A percentile compares a stretch with the other conserved stretches of the same genome.
Evolutionary conservation across 2,888 invertebrate genomes (phyloP).

Genomic region (Heterodera filipjevi): DNA sequence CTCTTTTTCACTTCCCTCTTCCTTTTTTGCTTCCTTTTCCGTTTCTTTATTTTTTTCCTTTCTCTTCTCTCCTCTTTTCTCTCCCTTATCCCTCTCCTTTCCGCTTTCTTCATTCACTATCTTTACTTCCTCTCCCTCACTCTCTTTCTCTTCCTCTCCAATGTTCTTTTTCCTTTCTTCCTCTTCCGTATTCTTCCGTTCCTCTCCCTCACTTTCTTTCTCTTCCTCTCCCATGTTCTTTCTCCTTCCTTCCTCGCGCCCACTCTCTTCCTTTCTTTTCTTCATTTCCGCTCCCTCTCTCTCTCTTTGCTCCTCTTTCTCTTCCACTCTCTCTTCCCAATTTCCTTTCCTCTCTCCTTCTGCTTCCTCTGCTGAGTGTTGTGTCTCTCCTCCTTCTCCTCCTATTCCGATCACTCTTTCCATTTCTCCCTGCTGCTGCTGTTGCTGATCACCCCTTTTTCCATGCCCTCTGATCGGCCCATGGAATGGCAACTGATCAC

Average conservation of each 20-base stretch:
- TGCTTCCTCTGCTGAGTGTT: background rate
- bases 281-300: background rate
- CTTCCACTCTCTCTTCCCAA: too few relatives aligned
- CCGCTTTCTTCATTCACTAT: background rate
- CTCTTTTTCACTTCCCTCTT: background rate
- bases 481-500: slow-evolving; percentile 20
- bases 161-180: background rate
- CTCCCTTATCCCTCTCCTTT: background rate
- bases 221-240: background rate
- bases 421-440: background rate
- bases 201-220: background rate
- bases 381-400: background rate
- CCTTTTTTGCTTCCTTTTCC: background rate
- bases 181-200: background rate
- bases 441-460: background rate
- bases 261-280: background rate
- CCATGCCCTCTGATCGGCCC: slow-evolving; percentile 9
- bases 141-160: background rate
- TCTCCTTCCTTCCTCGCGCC: background rate
- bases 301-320: background rate
- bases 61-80: background rate
- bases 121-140: background rate
- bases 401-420: background rate
- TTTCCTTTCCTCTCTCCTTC: background rate
- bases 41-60: background rate